Conservation (phyloP, 1,140 invertebrate genomes). For the Cyclina sinensis region DNA sequence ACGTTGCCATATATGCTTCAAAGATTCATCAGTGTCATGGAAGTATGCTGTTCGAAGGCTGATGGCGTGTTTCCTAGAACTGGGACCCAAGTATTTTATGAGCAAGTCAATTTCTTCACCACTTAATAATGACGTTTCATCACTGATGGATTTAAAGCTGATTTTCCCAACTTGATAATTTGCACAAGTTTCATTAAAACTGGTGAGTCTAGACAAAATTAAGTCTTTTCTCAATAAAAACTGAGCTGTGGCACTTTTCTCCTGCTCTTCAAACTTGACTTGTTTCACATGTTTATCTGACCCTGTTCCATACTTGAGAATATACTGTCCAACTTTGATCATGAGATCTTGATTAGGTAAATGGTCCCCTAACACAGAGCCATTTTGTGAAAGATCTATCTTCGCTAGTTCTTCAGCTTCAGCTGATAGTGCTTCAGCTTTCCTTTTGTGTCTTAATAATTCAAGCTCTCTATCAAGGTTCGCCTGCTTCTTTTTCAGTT, state of each 20-base stretch:
- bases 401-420: conserved; percentile 40
- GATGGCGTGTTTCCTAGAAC: conserved; percentile 28
- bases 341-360: neutral
- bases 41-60: neutral
- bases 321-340: neutral
- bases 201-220: conserved; percentile 28
- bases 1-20: conserved; percentile 49
- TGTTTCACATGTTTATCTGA: neutral
- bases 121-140: neutral
- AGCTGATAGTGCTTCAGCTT: conserved; percentile 14
- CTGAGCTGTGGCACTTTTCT: conserved; percentile 9
- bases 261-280: neutral
- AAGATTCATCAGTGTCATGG: neutral
- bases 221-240: conserved; percentile 29
- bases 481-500: conserved; percentile 35
- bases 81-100: conserved; percentile 36
- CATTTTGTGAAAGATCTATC: neutral
- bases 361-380: neutral
- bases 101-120: conserved; percentile 40
- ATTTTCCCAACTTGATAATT: conserved; percentile 44
- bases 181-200: conserved; percentile 13
- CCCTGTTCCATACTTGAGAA: neutral
- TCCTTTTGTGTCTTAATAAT: conserved; percentile 32
- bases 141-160: conserved; percentile 1
- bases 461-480: conserved; percentile 24